phyloP scores from a whole-genome alignment of 2,888 invertebrate species.

The Orchesella flavescens region DNA sequence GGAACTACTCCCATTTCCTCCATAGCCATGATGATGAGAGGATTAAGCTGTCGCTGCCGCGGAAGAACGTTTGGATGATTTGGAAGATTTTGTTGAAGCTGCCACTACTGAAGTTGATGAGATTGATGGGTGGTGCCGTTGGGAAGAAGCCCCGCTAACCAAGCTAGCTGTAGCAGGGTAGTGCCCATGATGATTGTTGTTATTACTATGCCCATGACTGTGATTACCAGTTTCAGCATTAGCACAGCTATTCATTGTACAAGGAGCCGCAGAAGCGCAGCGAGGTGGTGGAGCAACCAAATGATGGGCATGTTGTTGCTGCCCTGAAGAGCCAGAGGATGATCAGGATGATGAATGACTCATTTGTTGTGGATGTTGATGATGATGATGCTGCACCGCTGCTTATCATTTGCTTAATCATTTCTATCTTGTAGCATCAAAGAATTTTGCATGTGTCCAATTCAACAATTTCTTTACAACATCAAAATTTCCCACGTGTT shows the following conservation, averaged over 20 bases:
- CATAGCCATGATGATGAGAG: background rate
- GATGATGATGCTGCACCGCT: background rate
- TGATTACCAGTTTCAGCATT: conserved; percentile 6
- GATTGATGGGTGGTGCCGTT: conserved; percentile 22
- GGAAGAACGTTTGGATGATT: conserved; percentile 56
- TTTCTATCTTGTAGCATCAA: too few relatives aligned
- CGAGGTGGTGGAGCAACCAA: conserved; percentile 56
- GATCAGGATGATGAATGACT: conserved; percentile 35
- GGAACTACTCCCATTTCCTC: conserved; percentile 13
- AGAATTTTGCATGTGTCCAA: too few relatives aligned
- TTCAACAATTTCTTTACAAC: too few relatives aligned
- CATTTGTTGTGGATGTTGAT: conserved; percentile 37
- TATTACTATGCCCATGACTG: conserved; percentile 48
- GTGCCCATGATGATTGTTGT: conserved; percentile 45
- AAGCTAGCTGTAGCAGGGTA: background rate
- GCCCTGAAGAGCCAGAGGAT: background rate
- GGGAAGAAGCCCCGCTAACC: conserved; percentile 25
- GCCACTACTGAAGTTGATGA: background rate
- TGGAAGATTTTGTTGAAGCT: conserved; percentile 48
- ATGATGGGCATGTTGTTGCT: conserved; percentile 29
- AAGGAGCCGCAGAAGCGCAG: conserved; percentile 64
- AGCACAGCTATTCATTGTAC: conserved; percentile 56
- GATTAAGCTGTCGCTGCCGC: background rate
- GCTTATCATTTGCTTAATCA: too few relatives aligned
- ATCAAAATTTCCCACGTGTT: too few relatives aligned